phyloP scores from a whole-genome alignment of 2,888 invertebrate species.

The Ischnus inquisitorius region DNA sequence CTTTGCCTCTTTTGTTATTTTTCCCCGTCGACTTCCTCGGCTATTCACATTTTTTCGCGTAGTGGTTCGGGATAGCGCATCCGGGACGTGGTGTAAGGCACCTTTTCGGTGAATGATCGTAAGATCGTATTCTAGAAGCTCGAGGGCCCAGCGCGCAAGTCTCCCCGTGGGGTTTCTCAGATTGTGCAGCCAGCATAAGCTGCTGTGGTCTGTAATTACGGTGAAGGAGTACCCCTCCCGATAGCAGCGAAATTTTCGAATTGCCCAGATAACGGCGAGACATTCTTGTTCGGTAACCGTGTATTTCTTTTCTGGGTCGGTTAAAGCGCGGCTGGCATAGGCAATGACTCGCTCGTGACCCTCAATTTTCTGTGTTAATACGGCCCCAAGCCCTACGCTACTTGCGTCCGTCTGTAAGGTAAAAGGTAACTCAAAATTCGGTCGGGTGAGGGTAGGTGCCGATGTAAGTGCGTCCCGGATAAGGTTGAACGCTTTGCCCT shows the following conservation, averaged over 20 bases:
- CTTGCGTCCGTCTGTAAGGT: no score
- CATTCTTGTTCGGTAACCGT: no score
- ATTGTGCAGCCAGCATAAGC: constrained; percentile 57
- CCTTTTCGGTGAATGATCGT: constrained; percentile 12
- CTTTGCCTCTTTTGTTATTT: no score
- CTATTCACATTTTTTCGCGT: no score
- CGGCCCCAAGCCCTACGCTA: constrained; percentile 63
- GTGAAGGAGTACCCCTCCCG: constrained; percentile 62
- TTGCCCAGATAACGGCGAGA: no score
- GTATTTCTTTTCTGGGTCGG: no score
- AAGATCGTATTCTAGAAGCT: neutral
- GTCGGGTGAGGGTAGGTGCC: no score
- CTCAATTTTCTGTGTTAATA: constrained; percentile 68
- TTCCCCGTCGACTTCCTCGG: no score
- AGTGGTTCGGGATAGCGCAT: constrained; percentile 20
- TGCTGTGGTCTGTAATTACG: constrained; percentile 71
- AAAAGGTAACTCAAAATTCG: no score
- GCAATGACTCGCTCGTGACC: constrained; percentile 61
- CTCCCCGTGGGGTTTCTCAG: constrained; percentile 33
- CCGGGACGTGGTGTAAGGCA: constrained; percentile 35
- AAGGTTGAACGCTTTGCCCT: neutral
- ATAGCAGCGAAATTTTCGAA: constrained; percentile 53
- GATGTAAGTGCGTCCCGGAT: no score
- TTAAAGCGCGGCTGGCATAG: constrained; percentile 65
- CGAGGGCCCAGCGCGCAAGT: constrained; percentile 25